Percentiles rank a stretch among this genome's conserved stretches.
These are phyloP conservation scores for Phylloscopus trochilus DNA, from an alignment of 2,113 vertebrate genomes.

Conservation along the genomic window DNA sequence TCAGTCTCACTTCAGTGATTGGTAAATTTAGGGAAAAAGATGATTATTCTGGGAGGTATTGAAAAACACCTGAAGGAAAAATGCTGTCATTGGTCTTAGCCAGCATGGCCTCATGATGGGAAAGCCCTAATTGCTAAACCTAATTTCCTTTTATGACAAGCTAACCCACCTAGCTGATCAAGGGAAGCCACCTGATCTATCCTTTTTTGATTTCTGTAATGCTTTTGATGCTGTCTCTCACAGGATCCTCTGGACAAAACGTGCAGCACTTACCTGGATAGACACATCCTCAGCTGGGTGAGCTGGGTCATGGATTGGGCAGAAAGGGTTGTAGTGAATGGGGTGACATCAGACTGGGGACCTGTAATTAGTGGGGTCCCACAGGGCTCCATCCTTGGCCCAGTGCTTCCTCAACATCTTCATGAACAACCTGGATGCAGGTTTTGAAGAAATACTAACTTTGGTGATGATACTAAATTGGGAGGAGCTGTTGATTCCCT, in stretches of 20 bases:
- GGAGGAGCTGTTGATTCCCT: background rate
- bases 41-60: background rate
- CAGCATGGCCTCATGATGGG: background rate
- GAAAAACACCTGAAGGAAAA: background rate
- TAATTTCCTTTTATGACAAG: background rate
- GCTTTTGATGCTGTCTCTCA: background rate
- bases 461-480: background rate
- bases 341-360: background rate
- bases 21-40: background rate
- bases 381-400: background rate
- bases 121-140: background rate
- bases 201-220: background rate
- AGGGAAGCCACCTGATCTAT: background rate
- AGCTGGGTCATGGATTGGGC: background rate
- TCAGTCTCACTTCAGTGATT: background rate
- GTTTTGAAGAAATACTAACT: background rate
- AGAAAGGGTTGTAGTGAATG: no score
- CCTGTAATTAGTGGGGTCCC: background rate
- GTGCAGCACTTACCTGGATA: background rate
- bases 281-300: background rate
- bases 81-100: background rate
- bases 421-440: background rate
- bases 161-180: background rate
- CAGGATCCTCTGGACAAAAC: background rate
- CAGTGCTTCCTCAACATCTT: background rate